Conservation (phyloP, 2,113 vertebrate genomes). For the Petrocephalus zakoni region DNA sequence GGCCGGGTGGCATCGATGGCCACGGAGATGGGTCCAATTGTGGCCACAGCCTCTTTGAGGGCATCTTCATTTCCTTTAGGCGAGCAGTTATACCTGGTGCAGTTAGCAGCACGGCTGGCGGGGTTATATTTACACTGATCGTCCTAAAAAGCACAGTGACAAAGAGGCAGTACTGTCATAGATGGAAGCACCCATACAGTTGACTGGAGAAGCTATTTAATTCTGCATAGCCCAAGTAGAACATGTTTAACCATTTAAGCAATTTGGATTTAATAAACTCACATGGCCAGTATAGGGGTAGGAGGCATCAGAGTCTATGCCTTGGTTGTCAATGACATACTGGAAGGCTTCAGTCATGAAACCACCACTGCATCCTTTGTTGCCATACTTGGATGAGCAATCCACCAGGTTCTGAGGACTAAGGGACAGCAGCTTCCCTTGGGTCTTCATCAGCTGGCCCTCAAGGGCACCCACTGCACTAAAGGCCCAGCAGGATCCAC, state of each 20-base stretch:
- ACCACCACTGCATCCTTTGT: constrained; percentile 62
- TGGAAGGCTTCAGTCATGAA: constrained; percentile 52
- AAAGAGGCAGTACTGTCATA: background rate
- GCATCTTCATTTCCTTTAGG: constrained; percentile 48
- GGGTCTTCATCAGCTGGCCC: constrained; percentile 60
- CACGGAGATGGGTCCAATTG: constrained; percentile 77
- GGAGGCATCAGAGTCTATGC: constrained; percentile 59
- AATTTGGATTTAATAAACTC: constrained; percentile 19
- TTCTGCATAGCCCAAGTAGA: background rate
- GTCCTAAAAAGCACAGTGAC: constrained; percentile 44
- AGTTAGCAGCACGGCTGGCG: constrained; percentile 66
- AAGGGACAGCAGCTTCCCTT: constrained; percentile 59
- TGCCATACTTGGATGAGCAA: constrained; percentile 60
- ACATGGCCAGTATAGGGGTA: constrained; percentile 59
- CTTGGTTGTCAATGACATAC: constrained; percentile 63
- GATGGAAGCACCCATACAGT: background rate
- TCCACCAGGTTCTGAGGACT: constrained; percentile 73
- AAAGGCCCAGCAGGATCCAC: constrained; percentile 73
- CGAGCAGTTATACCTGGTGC: constrained; percentile 61
- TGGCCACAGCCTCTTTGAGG: constrained; percentile 66
- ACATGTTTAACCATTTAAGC: background rate
- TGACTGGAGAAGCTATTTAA: background rate
- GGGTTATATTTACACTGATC: constrained; percentile 65
- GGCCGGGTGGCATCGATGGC: constrained; percentile 69
- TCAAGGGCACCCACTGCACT: constrained; percentile 66